A percentile compares a stretch with the other conserved stretches of the same genome.
Conservation (phyloP, 2,888 invertebrate species). For the Mantis religiosa region DNA sequence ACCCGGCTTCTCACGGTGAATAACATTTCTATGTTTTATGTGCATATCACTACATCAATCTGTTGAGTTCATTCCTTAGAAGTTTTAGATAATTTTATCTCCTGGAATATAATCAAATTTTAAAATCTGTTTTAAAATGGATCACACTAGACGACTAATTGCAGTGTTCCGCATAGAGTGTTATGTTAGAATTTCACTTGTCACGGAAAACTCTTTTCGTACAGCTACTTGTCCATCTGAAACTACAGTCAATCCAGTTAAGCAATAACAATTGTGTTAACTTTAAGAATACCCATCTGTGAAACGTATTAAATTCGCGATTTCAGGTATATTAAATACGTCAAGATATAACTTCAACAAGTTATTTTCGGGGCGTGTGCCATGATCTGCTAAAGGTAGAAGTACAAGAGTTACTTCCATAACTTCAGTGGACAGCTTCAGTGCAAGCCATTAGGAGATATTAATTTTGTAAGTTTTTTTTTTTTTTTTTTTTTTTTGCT, state of each 20-base stretch:
- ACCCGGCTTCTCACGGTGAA: background rate
- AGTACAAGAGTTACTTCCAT: no score
- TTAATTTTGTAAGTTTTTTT: no score
- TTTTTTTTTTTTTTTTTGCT: no score
- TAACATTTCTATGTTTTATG: background rate
- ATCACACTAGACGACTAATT: background rate
- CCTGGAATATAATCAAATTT: background rate
- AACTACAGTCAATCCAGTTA: background rate
- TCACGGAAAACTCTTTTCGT: background rate
- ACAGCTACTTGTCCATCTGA: background rate
- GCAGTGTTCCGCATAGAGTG: background rate
- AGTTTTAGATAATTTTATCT: no score
- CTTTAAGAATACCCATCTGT: no score
- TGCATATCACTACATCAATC: background rate
- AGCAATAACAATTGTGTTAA: background rate
- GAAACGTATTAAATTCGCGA: no score
- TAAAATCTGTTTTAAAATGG: background rate
- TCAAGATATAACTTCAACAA: no score
- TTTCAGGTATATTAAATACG: no score
- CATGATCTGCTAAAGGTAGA: no score
- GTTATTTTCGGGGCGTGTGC: no score
- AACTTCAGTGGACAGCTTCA: no score
- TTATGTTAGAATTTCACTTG: background rate
- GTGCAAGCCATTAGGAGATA: no score
- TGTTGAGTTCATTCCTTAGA: background rate